phyloP scores from a whole-genome alignment of 2,113 vertebrate genomes.

The Strix aluco region DNA sequence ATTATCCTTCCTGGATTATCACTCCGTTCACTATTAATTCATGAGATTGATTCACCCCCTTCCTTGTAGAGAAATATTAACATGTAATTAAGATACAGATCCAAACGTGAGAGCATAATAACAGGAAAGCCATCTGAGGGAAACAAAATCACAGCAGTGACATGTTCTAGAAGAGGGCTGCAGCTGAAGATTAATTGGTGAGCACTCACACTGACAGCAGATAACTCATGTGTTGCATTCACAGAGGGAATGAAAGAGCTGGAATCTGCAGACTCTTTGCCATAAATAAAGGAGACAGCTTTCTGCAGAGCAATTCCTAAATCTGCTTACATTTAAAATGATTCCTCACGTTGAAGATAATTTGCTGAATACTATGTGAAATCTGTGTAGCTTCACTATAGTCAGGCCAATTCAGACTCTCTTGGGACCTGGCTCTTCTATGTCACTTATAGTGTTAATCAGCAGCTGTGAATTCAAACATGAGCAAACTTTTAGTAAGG shows the following conservation, averaged over 20 bases:
- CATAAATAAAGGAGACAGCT: conserved; percentile 9
- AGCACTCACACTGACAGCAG: conserved; percentile 40
- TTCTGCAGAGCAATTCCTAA: conserved; percentile 7
- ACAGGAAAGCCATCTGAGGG: conserved; percentile 38
- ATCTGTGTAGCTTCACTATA: neutral
- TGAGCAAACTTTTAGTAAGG: neutral
- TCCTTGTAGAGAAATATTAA: conserved; percentile 28
- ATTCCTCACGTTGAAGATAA: neutral
- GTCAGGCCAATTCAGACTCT: neutral
- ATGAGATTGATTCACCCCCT: conserved; percentile 27
- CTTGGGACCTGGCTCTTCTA: neutral
- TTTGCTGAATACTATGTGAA: neutral
- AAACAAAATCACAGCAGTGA: conserved; percentile 24
- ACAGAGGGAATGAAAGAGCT: conserved; percentile 3
- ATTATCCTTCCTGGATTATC: conserved; percentile 54
- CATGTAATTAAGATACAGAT: conserved; percentile 48
- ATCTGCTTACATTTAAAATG: conserved; percentile 23
- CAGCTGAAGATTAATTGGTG: conserved; percentile 54
- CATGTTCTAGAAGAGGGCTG: conserved; percentile 28
- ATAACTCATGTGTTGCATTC: conserved; percentile 14
- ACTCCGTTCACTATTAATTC: conserved; percentile 41
- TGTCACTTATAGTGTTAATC: neutral
- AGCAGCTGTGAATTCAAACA: conserved; percentile 2
- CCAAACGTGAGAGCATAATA: conserved; percentile 36
- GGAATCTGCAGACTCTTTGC: neutral